These are phyloP conservation scores for Elephantulus edwardii DNA, from an alignment of 2,113 vertebrate genomes.

Conservation along the genomic window DNA sequence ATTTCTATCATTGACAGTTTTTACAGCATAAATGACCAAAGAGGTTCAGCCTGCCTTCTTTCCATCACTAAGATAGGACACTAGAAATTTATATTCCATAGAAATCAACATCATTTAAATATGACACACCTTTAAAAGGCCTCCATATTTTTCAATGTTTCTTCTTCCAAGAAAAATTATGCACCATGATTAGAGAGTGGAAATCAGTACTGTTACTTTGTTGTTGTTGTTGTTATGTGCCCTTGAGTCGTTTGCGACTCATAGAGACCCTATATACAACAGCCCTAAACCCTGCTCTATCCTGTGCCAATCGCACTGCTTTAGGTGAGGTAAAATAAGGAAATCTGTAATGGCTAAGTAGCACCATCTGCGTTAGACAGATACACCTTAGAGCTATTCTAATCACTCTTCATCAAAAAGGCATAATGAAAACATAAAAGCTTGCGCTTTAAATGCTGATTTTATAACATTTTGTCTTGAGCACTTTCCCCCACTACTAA, in stretches of 20 bases:
- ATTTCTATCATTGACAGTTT: conserved; percentile 21
- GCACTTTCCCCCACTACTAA: conserved; percentile 42
- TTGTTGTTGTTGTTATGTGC: too few species aligned
- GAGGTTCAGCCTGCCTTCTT: neutral
- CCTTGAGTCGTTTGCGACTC: too few species aligned
- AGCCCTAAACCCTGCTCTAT: too few species aligned
- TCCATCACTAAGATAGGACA: conserved; percentile 17
- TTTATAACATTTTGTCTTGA: conserved; percentile 54
- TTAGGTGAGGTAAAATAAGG: conserved; percentile 21
- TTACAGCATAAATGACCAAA: conserved; percentile 53
- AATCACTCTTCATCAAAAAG: conserved; percentile 1
- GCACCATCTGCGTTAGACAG: conserved; percentile 28
- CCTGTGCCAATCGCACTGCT: too few species aligned
- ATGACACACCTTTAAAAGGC: conserved; percentile 29
- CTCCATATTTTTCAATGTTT: conserved; percentile 36
- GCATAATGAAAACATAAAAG: conserved; percentile 39
- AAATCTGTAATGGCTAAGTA: conserved; percentile 18
- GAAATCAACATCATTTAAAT: conserved; percentile 42
- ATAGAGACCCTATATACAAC: too few species aligned
- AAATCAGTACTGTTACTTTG: conserved; percentile 18
- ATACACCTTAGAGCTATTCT: conserved; percentile 8
- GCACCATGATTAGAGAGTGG: neutral
- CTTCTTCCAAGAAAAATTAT: neutral
- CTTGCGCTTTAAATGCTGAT: conserved; percentile 45
- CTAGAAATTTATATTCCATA: neutral